Percentiles rank a stretch among this genome's conserved stretches.
These are phyloP conservation scores for Pseudotriccus pelzelni DNA, from an alignment of 2,797 vertebrate species.

Conservation along the genomic window DNA sequence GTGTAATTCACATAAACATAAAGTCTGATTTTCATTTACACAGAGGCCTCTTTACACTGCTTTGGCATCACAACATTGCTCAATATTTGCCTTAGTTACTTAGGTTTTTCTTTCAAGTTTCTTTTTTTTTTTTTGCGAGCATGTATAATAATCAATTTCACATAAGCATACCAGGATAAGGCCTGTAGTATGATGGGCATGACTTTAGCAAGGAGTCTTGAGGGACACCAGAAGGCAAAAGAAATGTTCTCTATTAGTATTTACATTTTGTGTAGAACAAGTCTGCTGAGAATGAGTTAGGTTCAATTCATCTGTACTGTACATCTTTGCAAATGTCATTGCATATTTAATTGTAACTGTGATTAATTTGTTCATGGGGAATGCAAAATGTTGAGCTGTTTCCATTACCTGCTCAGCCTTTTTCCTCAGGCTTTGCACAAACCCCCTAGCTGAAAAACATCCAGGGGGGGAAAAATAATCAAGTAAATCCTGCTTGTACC, in stretches of 20 bases:
- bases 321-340: slow-evolving; percentile 9
- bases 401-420: not conserved
- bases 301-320: not conserved
- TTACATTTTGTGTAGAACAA: not conserved
- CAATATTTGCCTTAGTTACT: not conserved
- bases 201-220: slow-evolving; percentile 15
- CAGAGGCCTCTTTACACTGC: not conserved
- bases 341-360: slow-evolving; percentile 20
- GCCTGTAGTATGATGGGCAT: not conserved
- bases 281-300: not conserved
- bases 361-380: slow-evolving; percentile 21
- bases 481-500: not conserved
- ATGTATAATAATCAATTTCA: not conserved
- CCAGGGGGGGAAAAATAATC: not conserved
- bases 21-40: slow-evolving; percentile 57
- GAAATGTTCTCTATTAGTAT: not conserved
- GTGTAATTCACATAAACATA: slow-evolving; percentile 71
- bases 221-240: slow-evolving; percentile 50
- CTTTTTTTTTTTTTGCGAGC: no score
- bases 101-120: not conserved
- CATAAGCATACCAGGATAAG: not conserved
- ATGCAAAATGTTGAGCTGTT: not conserved
- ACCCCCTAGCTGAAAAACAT: not conserved
- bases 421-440: not conserved
- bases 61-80: slow-evolving; percentile 18